Evolutionary conservation across 1,140 invertebrate genomes (phyloP).

Genomic region (Bemisia tabaci): DNA sequence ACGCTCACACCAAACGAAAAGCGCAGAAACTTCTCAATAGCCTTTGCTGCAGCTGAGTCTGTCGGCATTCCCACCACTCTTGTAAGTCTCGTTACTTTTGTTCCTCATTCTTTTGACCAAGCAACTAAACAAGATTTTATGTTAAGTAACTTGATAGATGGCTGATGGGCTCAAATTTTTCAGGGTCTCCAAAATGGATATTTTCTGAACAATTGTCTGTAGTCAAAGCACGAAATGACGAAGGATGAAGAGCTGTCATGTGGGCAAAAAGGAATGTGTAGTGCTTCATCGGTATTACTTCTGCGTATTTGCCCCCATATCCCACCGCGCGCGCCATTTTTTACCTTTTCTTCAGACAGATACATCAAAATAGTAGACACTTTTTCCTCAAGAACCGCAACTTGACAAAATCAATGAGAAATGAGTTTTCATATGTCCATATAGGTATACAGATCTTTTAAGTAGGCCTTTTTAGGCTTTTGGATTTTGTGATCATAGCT

Average conservation of each 20-base stretch:
- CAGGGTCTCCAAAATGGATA: neutral
- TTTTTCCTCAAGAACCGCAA: no score
- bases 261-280: neutral
- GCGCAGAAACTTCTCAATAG: conserved; percentile 73
- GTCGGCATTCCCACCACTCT: conserved; percentile 75
- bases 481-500: no score
- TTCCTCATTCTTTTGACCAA: conserved; percentile 4
- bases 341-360: no score
- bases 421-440: no score
- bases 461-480: no score
- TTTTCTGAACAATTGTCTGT: conserved; percentile 8
- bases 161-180: neutral
- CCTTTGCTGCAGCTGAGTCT: conserved; percentile 77
- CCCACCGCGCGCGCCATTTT: no score
- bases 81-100: conserved; percentile 41
- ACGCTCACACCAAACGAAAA: conserved; percentile 64
- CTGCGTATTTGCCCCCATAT: no score
- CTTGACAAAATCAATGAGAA: no score
- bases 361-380: no score
- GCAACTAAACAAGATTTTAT: neutral
- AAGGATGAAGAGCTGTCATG: no score
- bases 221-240: no score
- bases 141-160: neutral
- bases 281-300: neutral
- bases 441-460: no score